Base-by-base conservation (phyloP, 2,797 vertebrate genomes). In the Anguilla pacifica region DNA sequence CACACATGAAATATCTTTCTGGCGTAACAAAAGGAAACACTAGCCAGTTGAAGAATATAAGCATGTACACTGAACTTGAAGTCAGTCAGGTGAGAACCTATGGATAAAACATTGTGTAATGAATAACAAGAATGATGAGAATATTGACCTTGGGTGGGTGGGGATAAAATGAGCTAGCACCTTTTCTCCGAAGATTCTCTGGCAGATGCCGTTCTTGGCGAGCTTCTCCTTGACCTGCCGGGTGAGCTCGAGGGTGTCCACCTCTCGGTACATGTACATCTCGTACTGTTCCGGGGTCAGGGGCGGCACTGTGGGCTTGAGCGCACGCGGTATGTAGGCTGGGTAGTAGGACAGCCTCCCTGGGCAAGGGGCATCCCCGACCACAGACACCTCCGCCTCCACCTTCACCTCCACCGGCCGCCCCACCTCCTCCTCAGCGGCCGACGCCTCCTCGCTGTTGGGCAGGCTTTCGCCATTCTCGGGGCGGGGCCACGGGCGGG, bases 141-240 rank as follows among this genome's bases (percentile, higher is more conserved):
- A 49, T 83, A 55, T 67, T 49, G 79, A 17, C 35, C 59, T 43
- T 46, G 64, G 43, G 79, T 64, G 79, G 6, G 74, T n/a, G 7
- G 67, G 31, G 77, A 25, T 19, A 59, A 11, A 31, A 25, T 3
- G 7, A 79, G n/a, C 55, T 9, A 10, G 84, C 85, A 99, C 99
- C 98, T 99, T 99, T 95, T 99, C 99, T 85, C 99, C 99, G 0
- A 99, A 99, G 95, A 99, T 99, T 95, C 99, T 96, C 94, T 99
- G 99, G 93, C 98, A 99, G 96, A 99, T 99, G 84, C 99, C 99
- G 0, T 99, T 99, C 96, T 99, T 99, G 15, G 99, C 98, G 92
- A 99, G 94, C 92, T 99, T 99, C 95, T 99, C 98, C 94, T 99
- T 99, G 93, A 99, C 99, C 95, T 99, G 98, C 89, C 98, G 95